Conservation (phyloP, 2,113 vertebrate species). For the Silurus meridionalis region DNA sequence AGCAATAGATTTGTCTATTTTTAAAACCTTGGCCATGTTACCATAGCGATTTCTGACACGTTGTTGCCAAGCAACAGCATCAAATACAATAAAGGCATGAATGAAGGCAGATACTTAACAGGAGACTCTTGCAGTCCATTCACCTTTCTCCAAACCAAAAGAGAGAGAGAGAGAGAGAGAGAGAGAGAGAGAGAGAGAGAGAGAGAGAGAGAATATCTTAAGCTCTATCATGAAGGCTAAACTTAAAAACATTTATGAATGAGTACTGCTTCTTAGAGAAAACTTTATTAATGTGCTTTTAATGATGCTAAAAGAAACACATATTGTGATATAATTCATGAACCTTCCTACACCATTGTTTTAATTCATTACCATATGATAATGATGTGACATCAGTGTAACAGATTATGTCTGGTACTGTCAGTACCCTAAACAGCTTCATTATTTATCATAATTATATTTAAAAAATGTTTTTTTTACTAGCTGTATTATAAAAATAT, state of each 20-base stretch:
- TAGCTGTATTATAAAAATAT: not conserved
- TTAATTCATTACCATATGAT: not conserved
- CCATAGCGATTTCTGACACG: constrained; percentile 77
- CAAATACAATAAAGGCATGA: constrained; percentile 75
- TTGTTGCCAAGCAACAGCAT: constrained; percentile 85
- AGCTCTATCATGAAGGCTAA: not conserved
- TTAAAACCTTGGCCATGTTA: constrained; percentile 73
- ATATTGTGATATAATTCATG: not conserved
- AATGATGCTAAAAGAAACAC: not conserved
- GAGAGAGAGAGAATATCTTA: not conserved
- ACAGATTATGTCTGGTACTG: not conserved
- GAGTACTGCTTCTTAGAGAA: not conserved
- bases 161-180: constrained; percentile 27
- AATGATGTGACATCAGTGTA: not conserved
- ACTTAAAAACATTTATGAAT: not conserved
- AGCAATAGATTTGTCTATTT: constrained; percentile 71
- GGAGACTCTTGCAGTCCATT: constrained; percentile 47
- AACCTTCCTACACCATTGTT: not conserved
- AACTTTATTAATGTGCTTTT: not conserved
- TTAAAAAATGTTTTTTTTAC: not conserved
- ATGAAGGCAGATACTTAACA: constrained; percentile 69
- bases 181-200: constrained; percentile 1
- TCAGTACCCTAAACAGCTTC: not conserved
- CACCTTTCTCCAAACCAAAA: constrained; percentile 12
- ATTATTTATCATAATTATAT: not conserved